A percentile compares a stretch with the other conserved stretches of the same genome.
These are phyloP conservation scores for Tipula confusa DNA, from an alignment of 2,888 invertebrate species.

Conservation along the genomic window DNA sequence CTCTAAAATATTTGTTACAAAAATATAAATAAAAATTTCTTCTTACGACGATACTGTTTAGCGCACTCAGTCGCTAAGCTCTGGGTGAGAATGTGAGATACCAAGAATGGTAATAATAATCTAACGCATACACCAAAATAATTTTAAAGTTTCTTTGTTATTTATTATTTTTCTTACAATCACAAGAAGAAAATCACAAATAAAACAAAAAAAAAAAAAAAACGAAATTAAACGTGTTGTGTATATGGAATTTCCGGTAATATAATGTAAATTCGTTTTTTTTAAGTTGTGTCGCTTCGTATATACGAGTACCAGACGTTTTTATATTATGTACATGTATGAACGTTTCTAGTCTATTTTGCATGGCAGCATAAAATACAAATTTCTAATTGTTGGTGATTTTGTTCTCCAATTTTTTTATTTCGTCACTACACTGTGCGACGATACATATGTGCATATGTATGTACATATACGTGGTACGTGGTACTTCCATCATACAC, in stretches of 20 bases:
- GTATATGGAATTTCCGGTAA: conserved; percentile 25
- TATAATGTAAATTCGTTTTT: conserved; percentile 8
- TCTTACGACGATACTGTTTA: background rate
- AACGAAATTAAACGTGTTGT: background rate
- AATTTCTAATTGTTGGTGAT: conserved; percentile 12
- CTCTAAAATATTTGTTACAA: background rate
- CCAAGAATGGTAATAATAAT: background rate
- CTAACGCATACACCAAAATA: background rate
- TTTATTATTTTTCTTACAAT: background rate
- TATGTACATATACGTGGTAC: background rate
- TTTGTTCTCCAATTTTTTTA: background rate
- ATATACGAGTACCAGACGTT: background rate
- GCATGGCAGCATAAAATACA: background rate
- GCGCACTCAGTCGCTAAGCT: background rate
- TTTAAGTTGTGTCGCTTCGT: background rate
- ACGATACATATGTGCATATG: background rate
- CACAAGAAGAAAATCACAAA: background rate
- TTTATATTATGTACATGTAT: background rate
- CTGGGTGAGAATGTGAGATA: background rate
- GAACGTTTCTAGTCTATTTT: background rate
- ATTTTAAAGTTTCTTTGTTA: background rate
- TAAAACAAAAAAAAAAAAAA: background rate
- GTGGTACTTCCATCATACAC: background rate
- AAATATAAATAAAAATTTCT: background rate
- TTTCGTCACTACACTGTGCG: background rate